phyloP scores from a whole-genome alignment of 2,888 invertebrate genomes.

The Diabrotica balteata region DNA sequence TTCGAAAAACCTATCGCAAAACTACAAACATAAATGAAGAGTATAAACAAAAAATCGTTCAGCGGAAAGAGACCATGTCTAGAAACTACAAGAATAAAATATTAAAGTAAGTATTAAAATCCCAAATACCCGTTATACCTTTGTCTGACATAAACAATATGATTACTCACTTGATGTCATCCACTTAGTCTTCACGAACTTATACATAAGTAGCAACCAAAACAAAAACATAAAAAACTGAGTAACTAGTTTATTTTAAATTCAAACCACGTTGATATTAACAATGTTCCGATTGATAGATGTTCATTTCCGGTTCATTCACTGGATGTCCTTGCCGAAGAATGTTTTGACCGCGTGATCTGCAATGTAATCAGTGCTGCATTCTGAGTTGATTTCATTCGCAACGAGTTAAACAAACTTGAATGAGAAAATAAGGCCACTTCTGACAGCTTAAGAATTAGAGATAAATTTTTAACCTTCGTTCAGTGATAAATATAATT shows the following conservation, averaged over 20 bases:
- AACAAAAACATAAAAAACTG: slow-evolving; percentile 4
- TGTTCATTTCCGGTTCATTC: slow-evolving; percentile 26
- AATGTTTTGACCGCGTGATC: slow-evolving; percentile 22
- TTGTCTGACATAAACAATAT: too few relatives aligned
- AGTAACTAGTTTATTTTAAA: slow-evolving; percentile 3
- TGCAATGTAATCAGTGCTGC: slow-evolving; percentile 13
- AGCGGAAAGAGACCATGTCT: too few relatives aligned
- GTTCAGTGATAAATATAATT: background rate
- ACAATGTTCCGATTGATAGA: slow-evolving; percentile 15
- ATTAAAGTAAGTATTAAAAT: too few relatives aligned
- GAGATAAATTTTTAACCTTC: background rate
- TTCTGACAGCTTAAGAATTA: background rate
- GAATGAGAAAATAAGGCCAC: background rate
- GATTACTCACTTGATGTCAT: slow-evolving; percentile 1
- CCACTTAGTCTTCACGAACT: slow-evolving; percentile 5
- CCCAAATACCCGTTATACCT: too few relatives aligned
- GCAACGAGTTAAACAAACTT: background rate
- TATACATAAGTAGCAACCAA: slow-evolving; percentile 2
- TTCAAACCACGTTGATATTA: slow-evolving; percentile 6
- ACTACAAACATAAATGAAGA: too few relatives aligned
- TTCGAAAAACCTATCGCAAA: too few relatives aligned
- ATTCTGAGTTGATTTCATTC: background rate
- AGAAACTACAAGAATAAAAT: too few relatives aligned
- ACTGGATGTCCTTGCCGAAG: slow-evolving; percentile 20
- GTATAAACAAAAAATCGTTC: too few relatives aligned